Base-by-base conservation (phyloP, 1,140 invertebrate species). In the Chymomyza costata region DNA sequence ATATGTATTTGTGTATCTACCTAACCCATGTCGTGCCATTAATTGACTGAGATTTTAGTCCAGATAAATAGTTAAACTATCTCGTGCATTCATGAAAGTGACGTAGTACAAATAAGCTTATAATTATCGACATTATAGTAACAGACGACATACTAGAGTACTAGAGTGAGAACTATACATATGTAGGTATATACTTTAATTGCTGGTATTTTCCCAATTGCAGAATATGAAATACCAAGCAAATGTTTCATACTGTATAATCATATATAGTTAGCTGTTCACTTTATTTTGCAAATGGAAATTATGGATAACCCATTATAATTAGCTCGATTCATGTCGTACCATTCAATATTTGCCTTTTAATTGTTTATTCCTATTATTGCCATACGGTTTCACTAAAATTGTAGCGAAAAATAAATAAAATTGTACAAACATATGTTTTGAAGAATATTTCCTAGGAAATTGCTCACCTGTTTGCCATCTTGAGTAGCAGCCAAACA, bases 1-100 rank as follows among this genome's bases (percentile, higher is more conserved):
- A 16, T 7, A 17, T 13, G 21, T 41, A 31, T 2, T 6, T 7
- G 16, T 13, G 31, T 30, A 30, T 37, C 10, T 6, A 13, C 10
- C 13, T 25, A n/a, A 17, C 34, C 35, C 41, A 30, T 64, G 37
- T 21, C 66, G 28, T 34, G 21, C 49, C 6, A 49, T 55, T 60
- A 40, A 34, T 16, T 60, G 69, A 55, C 40, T 45, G 34, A 60
- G 65, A 60, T 69, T 70, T 65, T 16, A 47, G 56, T 45, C 56
- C 61, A 31, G 46, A 50, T 56, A 61, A 47, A 28, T 34, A 16
- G 17, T 31, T 32, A 21, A 64, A 45, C 35, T 17, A 1, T 39
- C 47, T 46, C 11, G 13, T 18, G 11, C 21, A n/a, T n/a, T n/a
- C n/a, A n/a, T n/a, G n/a, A n/a, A n/a, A 14, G 41, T 28, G 43